Conservation (phyloP, 2,113 vertebrate genomes). For the Haplochromis vanheusdeni region DNA sequence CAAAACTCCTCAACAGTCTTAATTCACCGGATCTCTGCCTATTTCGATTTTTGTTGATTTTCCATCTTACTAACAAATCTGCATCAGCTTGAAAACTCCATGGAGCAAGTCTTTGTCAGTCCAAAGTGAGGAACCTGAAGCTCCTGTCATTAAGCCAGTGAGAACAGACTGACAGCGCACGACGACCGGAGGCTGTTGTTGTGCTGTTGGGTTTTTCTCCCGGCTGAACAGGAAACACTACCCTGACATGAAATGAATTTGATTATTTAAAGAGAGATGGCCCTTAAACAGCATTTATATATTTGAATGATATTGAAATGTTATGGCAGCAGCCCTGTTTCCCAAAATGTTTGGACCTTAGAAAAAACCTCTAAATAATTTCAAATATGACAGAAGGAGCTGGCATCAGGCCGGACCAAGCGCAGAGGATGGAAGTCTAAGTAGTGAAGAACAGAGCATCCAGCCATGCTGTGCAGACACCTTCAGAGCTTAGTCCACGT, state of each 20-base stretch:
- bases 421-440: rapidly evolving
- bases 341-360: not conserved
- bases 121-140: constrained; percentile 38
- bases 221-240: not conserved
- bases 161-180: constrained; percentile 27
- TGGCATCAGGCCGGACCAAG: not conserved
- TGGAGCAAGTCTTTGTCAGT: not conserved
- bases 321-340: not conserved
- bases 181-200: not conserved
- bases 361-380: not conserved
- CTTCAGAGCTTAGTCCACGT: not conserved
- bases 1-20: not conserved
- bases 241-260: not conserved
- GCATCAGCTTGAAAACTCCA: not conserved
- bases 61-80: not conserved
- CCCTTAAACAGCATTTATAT: not conserved
- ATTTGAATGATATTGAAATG: not conserved
- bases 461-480: not conserved
- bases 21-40: not conserved
- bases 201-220: not conserved
- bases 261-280: not conserved
- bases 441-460: not conserved
- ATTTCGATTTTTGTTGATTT: not conserved
- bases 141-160: constrained; percentile 60
- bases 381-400: not conserved